These are phyloP conservation scores for Vulpes lagopus DNA, from an alignment of 2,113 vertebrate species.

Conservation along the genomic window DNA sequence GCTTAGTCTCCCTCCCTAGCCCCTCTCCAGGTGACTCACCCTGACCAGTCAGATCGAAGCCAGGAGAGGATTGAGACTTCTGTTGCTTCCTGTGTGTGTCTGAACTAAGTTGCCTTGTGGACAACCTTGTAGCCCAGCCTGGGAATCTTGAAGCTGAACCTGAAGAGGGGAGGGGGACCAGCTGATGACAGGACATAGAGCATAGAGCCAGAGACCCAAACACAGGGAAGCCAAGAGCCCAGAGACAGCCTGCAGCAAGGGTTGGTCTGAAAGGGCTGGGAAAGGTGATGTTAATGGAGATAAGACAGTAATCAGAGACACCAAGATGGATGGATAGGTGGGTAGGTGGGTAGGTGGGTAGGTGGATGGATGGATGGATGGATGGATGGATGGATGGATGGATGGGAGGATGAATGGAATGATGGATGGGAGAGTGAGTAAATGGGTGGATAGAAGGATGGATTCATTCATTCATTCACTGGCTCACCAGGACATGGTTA, in stretches of 20 bases:
- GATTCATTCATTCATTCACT: accelerated
- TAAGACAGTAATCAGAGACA: neutral
- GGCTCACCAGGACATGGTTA: neutral
- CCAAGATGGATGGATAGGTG: neutral
- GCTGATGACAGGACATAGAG: neutral
- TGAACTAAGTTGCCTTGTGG: neutral
- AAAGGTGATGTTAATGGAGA: neutral
- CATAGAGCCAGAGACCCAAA: neutral
- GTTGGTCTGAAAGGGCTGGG: neutral
- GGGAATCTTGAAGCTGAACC: neutral
- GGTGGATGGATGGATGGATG: neutral
- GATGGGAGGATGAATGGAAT: neutral
- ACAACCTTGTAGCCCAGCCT: neutral
- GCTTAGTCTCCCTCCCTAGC: neutral
- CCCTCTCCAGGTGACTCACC: neutral
- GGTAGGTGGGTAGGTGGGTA: neutral
- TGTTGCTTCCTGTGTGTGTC: neutral
- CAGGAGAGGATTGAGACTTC: neutral
- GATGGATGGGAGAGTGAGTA: too few species aligned
- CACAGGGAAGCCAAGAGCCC: neutral
- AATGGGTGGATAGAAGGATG: neutral
- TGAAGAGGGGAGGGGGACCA: neutral
- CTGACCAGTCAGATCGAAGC: neutral
- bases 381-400: neutral
- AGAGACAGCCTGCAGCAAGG: neutral